These are phyloP conservation scores for Lordiphosa mommai DNA, from an alignment of 1,140 invertebrate species.

Conservation along the genomic window DNA sequence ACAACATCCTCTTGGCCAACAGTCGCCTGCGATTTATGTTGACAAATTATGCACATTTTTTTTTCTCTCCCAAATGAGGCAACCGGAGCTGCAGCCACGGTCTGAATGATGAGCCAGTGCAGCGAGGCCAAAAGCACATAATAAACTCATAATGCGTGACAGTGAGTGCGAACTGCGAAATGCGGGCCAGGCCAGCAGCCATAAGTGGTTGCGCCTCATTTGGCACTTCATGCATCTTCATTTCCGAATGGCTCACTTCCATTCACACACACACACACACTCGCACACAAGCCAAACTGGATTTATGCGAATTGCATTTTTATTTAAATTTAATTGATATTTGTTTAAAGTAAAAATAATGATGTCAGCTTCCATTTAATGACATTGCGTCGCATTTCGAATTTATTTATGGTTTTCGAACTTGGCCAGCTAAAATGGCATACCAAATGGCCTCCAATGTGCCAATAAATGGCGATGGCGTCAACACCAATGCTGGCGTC, in stretches of 20 bases:
- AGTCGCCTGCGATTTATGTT: constrained; percentile 44
- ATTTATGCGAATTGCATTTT: constrained; percentile 63
- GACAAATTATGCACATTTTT: constrained; percentile 70
- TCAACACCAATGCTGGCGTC: constrained; percentile 11
- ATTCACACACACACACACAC: background rate
- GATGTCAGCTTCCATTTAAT: constrained; percentile 38
- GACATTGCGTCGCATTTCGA: constrained; percentile 22
- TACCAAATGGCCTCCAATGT: constrained; percentile 21
- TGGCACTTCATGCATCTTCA: constrained; percentile 47
- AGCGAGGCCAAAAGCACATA: constrained; percentile 47
- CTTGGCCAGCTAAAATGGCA: constrained; percentile 19
- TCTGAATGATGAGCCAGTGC: constrained; percentile 14
- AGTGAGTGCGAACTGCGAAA: constrained; percentile 18
- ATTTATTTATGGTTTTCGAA: constrained; percentile 28
- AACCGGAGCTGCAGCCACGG: constrained; percentile 6
- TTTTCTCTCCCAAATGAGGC: constrained; percentile 26
- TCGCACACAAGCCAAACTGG: background rate
- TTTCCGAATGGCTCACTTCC: constrained; percentile 14
- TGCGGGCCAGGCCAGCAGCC: constrained; percentile 16
- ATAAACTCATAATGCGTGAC: constrained; percentile 63
- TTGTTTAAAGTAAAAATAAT: constrained; percentile 53
- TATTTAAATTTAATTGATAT: constrained; percentile 73
- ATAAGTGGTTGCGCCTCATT: constrained; percentile 60
- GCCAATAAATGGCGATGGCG: constrained; percentile 7
- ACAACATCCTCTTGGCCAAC: constrained; percentile 14